Base-by-base conservation (phyloP, 2,888 invertebrate genomes). In the Gerosis bhagava region DNA sequence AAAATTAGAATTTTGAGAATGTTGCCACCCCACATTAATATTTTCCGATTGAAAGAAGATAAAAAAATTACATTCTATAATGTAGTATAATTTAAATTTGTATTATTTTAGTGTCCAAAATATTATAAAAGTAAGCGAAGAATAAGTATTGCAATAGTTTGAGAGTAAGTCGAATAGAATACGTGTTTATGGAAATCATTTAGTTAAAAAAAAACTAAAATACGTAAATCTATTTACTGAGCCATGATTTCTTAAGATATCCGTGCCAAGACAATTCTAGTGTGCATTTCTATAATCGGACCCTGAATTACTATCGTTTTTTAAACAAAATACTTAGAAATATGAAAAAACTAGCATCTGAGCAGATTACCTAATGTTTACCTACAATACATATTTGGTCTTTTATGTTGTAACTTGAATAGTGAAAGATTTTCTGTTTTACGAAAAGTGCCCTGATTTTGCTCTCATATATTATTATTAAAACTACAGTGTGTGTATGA, bases 401-500 rank as follows among this genome's bases (percentile, higher is more conserved):
- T 5, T 16, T 28, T 11, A 3, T 26, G 17, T 17, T 19, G 5
- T 28, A 35, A 19, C 13, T 35, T 32, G 16, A 13, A 11, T 45
- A n/a, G 16, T 45, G 44, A 21, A 36, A 32, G 17, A 19, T 11
- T 11, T 36, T 31, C 29, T 37, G n/a, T n/a, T n/a, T n/a, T n/a
- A n/a, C n/a, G 24, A 35, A 26, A 12, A 11, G 45, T 45, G 45
- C 37, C 22, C 16, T 17, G 25, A 42, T 19, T 34, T 15, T 22
- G 2, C 31, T 37, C n/a, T n/a, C n/a, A n/a, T 36, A 19, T 29
- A 31, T 17, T 36, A 44, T 22, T 22, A n/a, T 31, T 32, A 12
- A 42, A 17, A 25, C 26, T 50, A 48, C 29, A 29, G n/a, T 25
- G 37, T 42, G 44, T 45, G 41, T 45, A 48, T 26, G 37, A 45